Percentiles rank a stretch among this genome's conserved stretches.
Evolutionary conservation across 2,888 invertebrate species (phyloP).

Genomic region (Meliscaeva auricollis): DNA sequence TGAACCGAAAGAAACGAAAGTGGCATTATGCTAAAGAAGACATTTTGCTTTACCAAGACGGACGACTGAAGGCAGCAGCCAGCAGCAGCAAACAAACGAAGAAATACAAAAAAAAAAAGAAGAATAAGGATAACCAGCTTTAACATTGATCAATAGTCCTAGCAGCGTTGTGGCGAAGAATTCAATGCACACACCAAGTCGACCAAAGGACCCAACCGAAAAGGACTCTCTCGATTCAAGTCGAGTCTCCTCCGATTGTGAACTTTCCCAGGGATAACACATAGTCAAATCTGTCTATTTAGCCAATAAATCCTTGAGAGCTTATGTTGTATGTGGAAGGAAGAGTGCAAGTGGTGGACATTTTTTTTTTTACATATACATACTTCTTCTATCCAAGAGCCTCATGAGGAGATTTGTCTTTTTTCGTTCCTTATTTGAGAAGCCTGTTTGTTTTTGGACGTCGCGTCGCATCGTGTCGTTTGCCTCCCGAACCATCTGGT

Average conservation of each 20-base stretch:
- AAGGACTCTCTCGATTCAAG: constrained; percentile 51
- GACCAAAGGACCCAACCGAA: constrained; percentile 40
- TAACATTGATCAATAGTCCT: constrained; percentile 73
- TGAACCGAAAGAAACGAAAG: constrained; percentile 74
- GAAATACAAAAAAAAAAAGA: constrained; percentile 24
- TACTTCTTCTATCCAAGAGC: constrained; percentile 4
- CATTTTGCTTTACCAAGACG: constrained; percentile 68
- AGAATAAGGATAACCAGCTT: constrained; percentile 49
- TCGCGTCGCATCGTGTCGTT: constrained; percentile 47
- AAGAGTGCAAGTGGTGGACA: constrained; percentile 49
- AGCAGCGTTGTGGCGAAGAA: constrained; percentile 56
- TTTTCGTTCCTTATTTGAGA: background rate
- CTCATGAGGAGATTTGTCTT: constrained; percentile 9
- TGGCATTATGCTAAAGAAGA: constrained; percentile 76
- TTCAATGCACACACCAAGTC: constrained; percentile 62
- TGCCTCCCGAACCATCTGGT: no score
- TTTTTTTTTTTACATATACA: constrained; percentile 11
- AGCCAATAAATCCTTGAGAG: constrained; percentile 83
- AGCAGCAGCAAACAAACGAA: background rate
- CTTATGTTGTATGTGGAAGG: constrained; percentile 71
- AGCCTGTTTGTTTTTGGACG: constrained; percentile 58
- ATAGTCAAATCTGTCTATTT: constrained; percentile 84
- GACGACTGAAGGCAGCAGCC: constrained; percentile 41
- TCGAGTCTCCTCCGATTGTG: constrained; percentile 68
- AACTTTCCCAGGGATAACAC: constrained; percentile 77